A percentile compares a stretch with the other conserved stretches of the same genome.
Evolutionary conservation across 1,140 invertebrate species (phyloP).

Genomic region (Atopsyche davidsoni): DNA sequence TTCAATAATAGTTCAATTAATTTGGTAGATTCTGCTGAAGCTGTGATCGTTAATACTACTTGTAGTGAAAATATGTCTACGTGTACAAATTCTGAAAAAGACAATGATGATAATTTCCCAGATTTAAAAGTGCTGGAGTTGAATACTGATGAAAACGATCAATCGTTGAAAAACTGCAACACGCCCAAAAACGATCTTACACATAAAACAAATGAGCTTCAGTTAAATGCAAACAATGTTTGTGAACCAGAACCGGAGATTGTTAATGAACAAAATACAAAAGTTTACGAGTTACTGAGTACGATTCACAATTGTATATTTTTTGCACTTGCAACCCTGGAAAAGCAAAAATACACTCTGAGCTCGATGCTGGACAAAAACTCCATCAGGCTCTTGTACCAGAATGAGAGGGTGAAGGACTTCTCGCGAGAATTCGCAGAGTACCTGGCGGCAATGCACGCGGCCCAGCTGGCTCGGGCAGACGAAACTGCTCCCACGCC

Average conservation of each 20-base stretch:
- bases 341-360: conserved; percentile 35
- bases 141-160: background rate
- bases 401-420: conserved; percentile 39
- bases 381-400: conserved; percentile 39
- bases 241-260: background rate
- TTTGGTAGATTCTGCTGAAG: too few relatives aligned
- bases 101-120: conserved; percentile 25
- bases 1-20: too few relatives aligned
- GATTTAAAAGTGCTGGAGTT: background rate
- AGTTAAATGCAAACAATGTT: background rate
- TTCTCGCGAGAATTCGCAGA: conserved; percentile 42
- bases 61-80: too few relatives aligned
- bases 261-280: background rate
- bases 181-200: background rate
- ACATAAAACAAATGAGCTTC: background rate
- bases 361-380: conserved; percentile 43
- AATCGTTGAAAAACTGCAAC: background rate
- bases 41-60: too few relatives aligned
- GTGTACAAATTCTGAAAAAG: too few relatives aligned
- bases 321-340: conserved; percentile 43
- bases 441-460: conserved; percentile 35
- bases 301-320: conserved; percentile 43
- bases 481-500: conserved; percentile 23
- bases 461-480: conserved; percentile 27
- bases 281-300: conserved; percentile 32